Evolutionary conservation across 2,113 vertebrate genomes (phyloP).

Genomic region (Aptenodytes patagonicus): DNA sequence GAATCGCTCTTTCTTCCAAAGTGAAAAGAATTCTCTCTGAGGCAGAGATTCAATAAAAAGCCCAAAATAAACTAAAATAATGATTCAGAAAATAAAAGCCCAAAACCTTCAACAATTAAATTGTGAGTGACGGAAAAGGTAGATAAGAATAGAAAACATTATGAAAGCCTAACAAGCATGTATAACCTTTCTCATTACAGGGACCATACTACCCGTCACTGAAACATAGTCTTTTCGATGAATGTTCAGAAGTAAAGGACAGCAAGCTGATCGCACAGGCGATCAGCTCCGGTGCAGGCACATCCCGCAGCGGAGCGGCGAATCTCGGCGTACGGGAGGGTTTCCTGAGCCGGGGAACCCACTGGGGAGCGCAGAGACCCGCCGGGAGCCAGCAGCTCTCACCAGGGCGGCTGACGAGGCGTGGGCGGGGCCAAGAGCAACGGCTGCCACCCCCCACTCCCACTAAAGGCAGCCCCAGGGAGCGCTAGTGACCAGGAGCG

Average conservation of each 20-base stretch:
- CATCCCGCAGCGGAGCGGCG: too few species aligned
- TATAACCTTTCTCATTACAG: not conserved
- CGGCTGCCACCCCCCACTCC: too few species aligned
- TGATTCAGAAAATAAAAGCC: not conserved
- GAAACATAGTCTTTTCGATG: not conserved
- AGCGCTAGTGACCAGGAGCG: too few species aligned
- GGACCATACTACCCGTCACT: not conserved
- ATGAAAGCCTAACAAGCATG: not conserved
- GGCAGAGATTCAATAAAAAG: not conserved
- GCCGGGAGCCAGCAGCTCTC: too few species aligned
- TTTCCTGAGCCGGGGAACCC: too few species aligned
- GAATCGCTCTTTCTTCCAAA: not conserved
- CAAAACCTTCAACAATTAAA: not conserved
- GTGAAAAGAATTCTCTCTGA: not conserved
- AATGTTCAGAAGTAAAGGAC: not conserved
- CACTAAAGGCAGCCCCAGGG: too few species aligned
- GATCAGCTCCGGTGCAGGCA: too few species aligned
- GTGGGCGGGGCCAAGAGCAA: too few species aligned
- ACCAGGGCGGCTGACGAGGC: too few species aligned
- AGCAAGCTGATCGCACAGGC: too few species aligned
- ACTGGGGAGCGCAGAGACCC: too few species aligned
- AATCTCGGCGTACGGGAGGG: too few species aligned
- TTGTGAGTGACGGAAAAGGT: not conserved
- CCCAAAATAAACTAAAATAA: not conserved
- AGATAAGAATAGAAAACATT: not conserved